Evolutionary conservation across 2,888 invertebrate species (phyloP), one percentile per base, ranked within the genome.

Genomic region (Apocheima hispidaria): DNA sequence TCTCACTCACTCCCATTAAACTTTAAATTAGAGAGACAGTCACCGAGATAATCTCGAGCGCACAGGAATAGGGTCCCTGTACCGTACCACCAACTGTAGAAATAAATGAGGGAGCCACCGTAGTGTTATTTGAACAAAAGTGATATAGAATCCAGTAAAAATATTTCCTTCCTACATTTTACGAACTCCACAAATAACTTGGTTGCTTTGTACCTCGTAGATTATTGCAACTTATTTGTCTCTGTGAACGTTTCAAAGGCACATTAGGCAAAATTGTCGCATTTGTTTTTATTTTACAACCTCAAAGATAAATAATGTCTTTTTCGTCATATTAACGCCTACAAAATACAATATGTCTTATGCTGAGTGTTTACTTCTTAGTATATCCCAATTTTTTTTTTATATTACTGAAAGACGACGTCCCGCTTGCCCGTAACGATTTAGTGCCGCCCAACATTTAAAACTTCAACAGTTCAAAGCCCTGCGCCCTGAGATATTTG

Each of bases 181-280:
- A 10, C 20, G 18, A 12, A 20, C 30, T 12, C 20, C n/a, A 5
- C 20, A 12, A 6, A n/a, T 12, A 46, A 12, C 20, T 30, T 46
- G 30, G 46, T 20, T 46, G 46, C 16, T 46, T 18, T 67, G 58
- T 44, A 26, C 52, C 68, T 69, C 70, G 68, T 70, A 81, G 78
- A 85, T 85, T 84, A 86, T 83, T 86, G 82, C 78, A 79, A 84
- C 81, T 86, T 87, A 85, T 85, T 87, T 83, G 83, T 82, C 81
- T 80, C 78, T 65, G 72, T 78, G 75, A 81, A 80, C 77, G 75
- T 79, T 76, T 65, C 71, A 70, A 78, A 75, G 69, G 64, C 66
- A 78, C 76, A 82, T 83, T 82, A 82, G 73, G 69, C 71, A 72
- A 72, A 77, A 78, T 51, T 55, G 50, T 6, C 23, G 33, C 54